Evolutionary conservation across 2,797 vertebrate species (phyloP).

Genomic region (Yasuhikotakia modesta): DNA sequence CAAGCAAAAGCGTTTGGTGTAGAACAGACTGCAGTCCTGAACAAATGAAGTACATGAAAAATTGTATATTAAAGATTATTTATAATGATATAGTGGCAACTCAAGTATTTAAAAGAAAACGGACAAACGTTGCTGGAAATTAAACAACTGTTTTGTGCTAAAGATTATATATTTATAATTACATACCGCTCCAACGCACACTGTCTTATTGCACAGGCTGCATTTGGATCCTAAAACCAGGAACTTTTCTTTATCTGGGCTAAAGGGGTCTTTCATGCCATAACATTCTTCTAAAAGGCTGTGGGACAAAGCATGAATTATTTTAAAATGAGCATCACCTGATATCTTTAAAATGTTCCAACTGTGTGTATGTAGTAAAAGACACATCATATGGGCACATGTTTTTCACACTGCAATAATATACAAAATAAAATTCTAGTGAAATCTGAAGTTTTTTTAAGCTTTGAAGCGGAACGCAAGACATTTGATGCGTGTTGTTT

Average conservation of each 20-base stretch:
- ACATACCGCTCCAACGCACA: constrained; percentile 84
- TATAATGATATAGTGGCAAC: not conserved
- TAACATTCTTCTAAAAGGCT: constrained; percentile 89
- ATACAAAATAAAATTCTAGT: too few species aligned
- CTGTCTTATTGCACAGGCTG: constrained; percentile 76
- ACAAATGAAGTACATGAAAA: constrained; percentile 23
- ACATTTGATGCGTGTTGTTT: too few species aligned
- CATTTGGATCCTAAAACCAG: constrained; percentile 83
- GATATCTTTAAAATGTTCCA: too few species aligned
- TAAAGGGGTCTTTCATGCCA: constrained; percentile 86
- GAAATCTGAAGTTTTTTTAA: too few species aligned
- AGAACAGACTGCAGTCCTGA: constrained; percentile 91
- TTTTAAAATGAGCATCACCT: not conserved
- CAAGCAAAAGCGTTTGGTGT: constrained; percentile 87
- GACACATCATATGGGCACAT: too few species aligned
- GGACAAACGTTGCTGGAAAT: too few species aligned
- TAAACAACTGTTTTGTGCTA: too few species aligned
- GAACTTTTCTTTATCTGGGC: constrained; percentile 81
- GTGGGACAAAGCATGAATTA: constrained; percentile 20
- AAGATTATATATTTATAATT: not conserved
- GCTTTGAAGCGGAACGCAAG: too few species aligned
- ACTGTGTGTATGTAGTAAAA: too few species aligned
- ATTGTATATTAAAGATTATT: not conserved
- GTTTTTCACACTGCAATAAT: too few species aligned
- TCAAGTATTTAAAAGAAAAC: too few species aligned